Evolutionary conservation across 1,140 invertebrate species (phyloP), one percentile per base, ranked within the genome.

Genomic region (Aphaenogaster rudis): DNA sequence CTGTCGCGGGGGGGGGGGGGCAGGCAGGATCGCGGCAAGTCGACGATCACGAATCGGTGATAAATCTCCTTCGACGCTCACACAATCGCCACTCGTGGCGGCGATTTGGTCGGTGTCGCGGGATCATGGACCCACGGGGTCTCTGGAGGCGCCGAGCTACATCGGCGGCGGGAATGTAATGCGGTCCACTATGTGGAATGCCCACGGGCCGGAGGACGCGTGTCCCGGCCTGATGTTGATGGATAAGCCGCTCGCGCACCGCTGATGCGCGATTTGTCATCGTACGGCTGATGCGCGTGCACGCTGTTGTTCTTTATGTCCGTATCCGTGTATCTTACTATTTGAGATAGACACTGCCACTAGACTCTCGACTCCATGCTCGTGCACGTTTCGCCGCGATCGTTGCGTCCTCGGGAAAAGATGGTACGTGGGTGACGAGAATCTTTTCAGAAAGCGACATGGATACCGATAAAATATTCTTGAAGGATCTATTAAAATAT

Each of bases 211-310:
- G 74, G 36, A 85, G 74, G 64, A 64, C 39, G 76, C 89, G 86
- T 81, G 80, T 92, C 87, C 21, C 42, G 28, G 64, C 1, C 45
- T 69, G 91, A 92, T 92, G 90, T 90, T 90, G 91, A 91, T 93
- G 90, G 85, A 93, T 93, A 90, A 88, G 61, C 89, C 67, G 61
- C 42, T 71, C 69, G 84, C 79, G 87, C 67, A 63, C 57, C 64
- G 88, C 48, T 85, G 90, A 91, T 91, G 87, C 61, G 71, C 90
- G 88, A 94, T 93, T 93, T 93, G 91, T 94, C 92, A 93, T 93
- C 64, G 82, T 52, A 91, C 88, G 91, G 91, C 88, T 76, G 90
- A 90, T 54, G 67, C 36, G 13, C 50, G 39, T 45, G 54, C 48
- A 52, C 21, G 15, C 5, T 36, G 54, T 61, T 36, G 42, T 88